Percentiles rank a stretch among this genome's conserved stretches.
These are phyloP conservation scores for Ceramica pisi DNA, from an alignment of 2,888 invertebrate species.

Conservation along the genomic window DNA sequence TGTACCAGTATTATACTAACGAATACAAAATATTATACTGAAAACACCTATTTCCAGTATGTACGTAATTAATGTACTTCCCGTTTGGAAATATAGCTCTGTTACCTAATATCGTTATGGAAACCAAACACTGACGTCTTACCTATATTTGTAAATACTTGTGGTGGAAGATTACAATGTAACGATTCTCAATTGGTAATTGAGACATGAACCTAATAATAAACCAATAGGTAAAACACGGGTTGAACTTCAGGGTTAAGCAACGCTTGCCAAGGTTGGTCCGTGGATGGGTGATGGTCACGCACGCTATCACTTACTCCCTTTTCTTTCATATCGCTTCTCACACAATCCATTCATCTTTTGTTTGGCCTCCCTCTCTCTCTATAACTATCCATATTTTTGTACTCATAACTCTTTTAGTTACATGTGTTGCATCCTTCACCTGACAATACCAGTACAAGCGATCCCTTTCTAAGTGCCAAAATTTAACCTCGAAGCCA, in stretches of 20 bases:
- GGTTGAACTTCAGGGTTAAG: too few species aligned
- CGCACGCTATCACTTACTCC: too few species aligned
- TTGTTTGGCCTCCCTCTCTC: too few species aligned
- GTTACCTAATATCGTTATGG: slow-evolving; percentile 11
- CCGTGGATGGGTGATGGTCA: too few species aligned
- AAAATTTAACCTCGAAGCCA: too few species aligned
- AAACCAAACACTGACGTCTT: slow-evolving; percentile 13
- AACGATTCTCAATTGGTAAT: slow-evolving; percentile 14
- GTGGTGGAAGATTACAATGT: slow-evolving; percentile 23
- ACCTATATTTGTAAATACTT: slow-evolving; percentile 34
- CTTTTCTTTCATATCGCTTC: too few species aligned
- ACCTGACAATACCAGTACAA: too few species aligned
- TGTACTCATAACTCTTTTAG: too few species aligned
- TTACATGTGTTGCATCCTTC: too few species aligned
- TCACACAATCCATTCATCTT: too few species aligned
- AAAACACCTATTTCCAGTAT: slow-evolving; percentile 3
- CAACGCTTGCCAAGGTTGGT: too few species aligned
- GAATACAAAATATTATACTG: background rate
- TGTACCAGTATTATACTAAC: background rate
- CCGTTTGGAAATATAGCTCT: slow-evolving; percentile 8
- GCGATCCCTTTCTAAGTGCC: background rate
- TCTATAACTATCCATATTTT: too few species aligned
- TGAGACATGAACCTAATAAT: slow-evolving; percentile 11
- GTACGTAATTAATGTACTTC: slow-evolving; percentile 33
- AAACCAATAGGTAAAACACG: background rate